Conservation (phyloP, 2,113 vertebrate species). For the Leptosomus discolor region DNA sequence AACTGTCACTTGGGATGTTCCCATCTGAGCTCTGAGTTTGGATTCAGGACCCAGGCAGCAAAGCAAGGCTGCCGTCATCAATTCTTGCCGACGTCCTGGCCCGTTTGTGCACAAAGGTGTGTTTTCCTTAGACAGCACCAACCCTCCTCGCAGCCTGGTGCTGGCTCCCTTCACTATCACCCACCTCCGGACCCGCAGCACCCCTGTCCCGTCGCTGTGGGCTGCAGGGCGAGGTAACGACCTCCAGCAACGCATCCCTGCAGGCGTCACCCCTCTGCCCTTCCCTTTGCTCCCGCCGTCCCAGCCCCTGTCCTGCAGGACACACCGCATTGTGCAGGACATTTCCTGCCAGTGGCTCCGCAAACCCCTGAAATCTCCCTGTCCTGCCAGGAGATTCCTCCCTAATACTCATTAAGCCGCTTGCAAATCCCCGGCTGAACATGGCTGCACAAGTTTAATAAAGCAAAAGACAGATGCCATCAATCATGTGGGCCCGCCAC, state of each 20-base stretch:
- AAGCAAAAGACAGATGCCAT: slow-evolving; percentile 79
- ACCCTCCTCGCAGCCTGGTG: not conserved
- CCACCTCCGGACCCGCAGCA: fast-evolving
- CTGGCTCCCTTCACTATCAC: not conserved
- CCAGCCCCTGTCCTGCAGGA: not conserved
- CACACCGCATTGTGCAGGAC: not conserved
- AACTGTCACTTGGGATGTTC: not conserved
- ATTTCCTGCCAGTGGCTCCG: slow-evolving; percentile 29
- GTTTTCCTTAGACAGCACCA: not conserved
- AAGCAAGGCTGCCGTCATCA: not conserved
- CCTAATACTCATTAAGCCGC: slow-evolving; percentile 78
- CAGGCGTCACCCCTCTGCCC: not conserved
- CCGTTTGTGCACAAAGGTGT: fast-evolving
- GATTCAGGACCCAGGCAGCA: not conserved
- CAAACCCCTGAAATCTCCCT: slow-evolving; percentile 46
- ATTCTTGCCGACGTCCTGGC: not conserved
- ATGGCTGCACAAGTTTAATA: slow-evolving; percentile 76
- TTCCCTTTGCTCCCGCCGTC: not conserved
- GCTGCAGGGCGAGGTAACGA: not conserved
- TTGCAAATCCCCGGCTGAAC: slow-evolving; percentile 80
- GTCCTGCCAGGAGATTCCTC: slow-evolving; percentile 72
- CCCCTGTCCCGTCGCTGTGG: fast-evolving
- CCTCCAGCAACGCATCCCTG: not conserved
- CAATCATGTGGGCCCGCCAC: slow-evolving; percentile 67
- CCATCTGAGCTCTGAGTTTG: not conserved